Evolutionary conservation across 2,797 vertebrate genomes (phyloP).

Genomic region (Telmatherina bonti): DNA sequence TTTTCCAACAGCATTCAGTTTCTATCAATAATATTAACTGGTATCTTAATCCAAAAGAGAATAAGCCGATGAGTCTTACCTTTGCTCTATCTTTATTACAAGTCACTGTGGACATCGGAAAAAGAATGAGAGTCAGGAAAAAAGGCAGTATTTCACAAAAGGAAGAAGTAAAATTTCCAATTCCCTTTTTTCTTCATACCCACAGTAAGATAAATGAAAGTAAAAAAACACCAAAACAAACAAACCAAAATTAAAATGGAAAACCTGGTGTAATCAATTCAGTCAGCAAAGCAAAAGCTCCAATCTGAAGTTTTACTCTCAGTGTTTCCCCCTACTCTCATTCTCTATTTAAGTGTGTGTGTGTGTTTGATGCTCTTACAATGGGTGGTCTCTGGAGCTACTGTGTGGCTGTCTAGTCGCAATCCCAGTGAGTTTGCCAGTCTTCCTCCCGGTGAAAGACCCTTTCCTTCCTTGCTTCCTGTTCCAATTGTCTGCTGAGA

Average conservation of each 20-base stretch:
- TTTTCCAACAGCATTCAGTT: too few species aligned
- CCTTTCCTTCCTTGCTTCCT: slow-evolving; percentile 82
- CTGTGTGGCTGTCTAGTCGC: slow-evolving; percentile 82
- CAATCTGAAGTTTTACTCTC: slow-evolving; percentile 27
- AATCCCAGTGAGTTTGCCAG: slow-evolving; percentile 74
- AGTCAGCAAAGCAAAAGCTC: not conserved
- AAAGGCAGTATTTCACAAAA: slow-evolving; percentile 33
- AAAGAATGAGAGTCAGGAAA: slow-evolving; percentile 11
- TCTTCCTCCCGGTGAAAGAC: slow-evolving; percentile 77
- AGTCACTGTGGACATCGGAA: slow-evolving; percentile 1
- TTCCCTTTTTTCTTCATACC: slow-evolving; percentile 25
- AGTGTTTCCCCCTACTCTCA: slow-evolving; percentile 18
- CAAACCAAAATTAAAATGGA: not conserved
- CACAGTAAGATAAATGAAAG: not conserved
- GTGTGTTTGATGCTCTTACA: slow-evolving; percentile 72
- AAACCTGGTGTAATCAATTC: not conserved
- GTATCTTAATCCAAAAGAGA: slow-evolving; percentile 1
- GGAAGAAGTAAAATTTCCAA: slow-evolving; percentile 53
- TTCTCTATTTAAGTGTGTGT: slow-evolving; percentile 39
- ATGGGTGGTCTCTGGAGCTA: slow-evolving; percentile 76
- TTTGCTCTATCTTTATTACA: slow-evolving; percentile 31
- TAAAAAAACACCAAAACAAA: not conserved
- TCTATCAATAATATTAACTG: not conserved
- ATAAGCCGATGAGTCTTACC: slow-evolving; percentile 58
- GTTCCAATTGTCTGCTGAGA: slow-evolving; percentile 74